Percentiles rank a stretch among this genome's conserved stretches.
These are phyloP conservation scores for Tenthredo notha DNA, from an alignment of 2,888 invertebrate species.

Conservation along the genomic window DNA sequence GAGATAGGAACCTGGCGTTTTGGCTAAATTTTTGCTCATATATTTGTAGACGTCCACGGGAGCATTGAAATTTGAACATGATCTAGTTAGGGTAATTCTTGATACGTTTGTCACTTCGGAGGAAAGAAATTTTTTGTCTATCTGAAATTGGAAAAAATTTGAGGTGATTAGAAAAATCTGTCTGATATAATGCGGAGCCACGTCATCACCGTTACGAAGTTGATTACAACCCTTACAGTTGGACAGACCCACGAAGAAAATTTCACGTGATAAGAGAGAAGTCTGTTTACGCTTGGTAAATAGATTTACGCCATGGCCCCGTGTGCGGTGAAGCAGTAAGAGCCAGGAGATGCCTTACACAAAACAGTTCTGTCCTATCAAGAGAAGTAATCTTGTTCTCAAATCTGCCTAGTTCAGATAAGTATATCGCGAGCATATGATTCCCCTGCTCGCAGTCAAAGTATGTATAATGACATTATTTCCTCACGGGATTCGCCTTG, in stretches of 20 bases:
- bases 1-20: too few species aligned
- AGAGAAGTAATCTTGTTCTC: background rate
- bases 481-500: background rate
- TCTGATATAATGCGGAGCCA: background rate
- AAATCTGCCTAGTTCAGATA: background rate
- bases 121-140: background rate
- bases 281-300: conserved; percentile 32
- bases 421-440: background rate
- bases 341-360: background rate
- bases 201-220: background rate
- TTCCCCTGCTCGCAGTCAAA: background rate
- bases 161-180: background rate
- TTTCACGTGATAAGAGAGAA: conserved; percentile 14
- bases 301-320: background rate
- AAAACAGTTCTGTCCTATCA: conserved; percentile 9
- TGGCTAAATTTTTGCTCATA: too few species aligned
- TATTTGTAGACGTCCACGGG: too few species aligned
- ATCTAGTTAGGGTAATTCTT: too few species aligned
- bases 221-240: background rate
- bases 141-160: background rate
- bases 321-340: conserved; percentile 19
- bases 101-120: background rate
- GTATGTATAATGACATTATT: background rate
- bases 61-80: too few species aligned
- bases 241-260: conserved; percentile 6